A percentile compares a stretch with the other conserved stretches of the same genome.
Evolutionary conservation across 2,113 vertebrate genomes (phyloP).

Genomic region (Xiphophorus maculatus): DNA sequence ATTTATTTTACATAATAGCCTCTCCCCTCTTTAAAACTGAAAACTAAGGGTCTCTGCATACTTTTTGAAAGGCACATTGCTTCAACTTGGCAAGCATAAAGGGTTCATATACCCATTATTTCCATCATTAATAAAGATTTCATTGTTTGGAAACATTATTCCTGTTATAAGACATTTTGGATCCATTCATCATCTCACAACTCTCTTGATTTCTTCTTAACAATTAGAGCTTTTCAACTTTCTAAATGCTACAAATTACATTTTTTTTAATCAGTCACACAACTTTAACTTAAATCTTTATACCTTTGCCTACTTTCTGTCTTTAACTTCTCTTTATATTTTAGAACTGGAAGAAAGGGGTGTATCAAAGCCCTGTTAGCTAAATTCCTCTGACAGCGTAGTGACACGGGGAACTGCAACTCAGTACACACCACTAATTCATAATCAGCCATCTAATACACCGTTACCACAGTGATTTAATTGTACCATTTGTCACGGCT

Average conservation of each 20-base stretch:
- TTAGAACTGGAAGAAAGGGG: not conserved
- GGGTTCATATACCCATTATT: too few relatives aligned
- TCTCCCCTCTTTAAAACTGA: too few relatives aligned
- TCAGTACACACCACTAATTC: constrained; percentile 75
- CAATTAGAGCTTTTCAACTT: not conserved
- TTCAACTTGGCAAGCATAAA: too few relatives aligned
- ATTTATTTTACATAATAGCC: too few relatives aligned
- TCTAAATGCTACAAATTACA: too few relatives aligned
- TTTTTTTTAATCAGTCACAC: not conserved
- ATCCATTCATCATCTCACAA: not conserved
- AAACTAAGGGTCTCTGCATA: too few relatives aligned
- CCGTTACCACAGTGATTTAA: constrained; percentile 78
- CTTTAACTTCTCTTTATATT: not conserved
- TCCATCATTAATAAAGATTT: not conserved
- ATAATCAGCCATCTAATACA: constrained; percentile 80
- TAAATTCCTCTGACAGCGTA: constrained; percentile 72
- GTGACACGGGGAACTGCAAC: constrained; percentile 67
- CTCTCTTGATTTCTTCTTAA: not conserved
- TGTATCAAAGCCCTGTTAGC: constrained; percentile 37
- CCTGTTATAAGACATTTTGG: not conserved
- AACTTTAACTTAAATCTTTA: constrained; percentile 15
- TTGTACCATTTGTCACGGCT: constrained; percentile 80
- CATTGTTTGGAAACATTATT: not conserved
- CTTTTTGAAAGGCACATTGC: not conserved
- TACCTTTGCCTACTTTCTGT: not conserved